Evolutionary conservation across 2,888 invertebrate species (phyloP).

Genomic region (Gnatocerus cornutus): DNA sequence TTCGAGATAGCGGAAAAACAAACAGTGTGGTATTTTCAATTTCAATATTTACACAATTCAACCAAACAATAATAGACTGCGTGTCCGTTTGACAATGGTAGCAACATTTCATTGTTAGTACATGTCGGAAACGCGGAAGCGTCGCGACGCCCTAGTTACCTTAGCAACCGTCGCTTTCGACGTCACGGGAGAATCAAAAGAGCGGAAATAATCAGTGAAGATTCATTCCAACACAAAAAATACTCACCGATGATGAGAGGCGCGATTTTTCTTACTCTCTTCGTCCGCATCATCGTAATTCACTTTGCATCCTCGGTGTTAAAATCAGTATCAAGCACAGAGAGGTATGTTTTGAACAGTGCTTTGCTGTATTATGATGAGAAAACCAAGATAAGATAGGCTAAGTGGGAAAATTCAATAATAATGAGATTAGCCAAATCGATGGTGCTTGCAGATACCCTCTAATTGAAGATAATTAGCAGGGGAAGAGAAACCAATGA

Average conservation of each 20-base stretch:
- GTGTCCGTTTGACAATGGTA: constrained; percentile 31
- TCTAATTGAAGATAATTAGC: too few relatives aligned
- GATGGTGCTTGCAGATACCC: background rate
- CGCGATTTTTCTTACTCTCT: constrained; percentile 24
- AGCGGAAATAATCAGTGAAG: constrained; percentile 32
- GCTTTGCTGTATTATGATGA: background rate
- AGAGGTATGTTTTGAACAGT: background rate
- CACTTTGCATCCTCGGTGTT: too few relatives aligned
- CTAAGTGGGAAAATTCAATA: constrained; percentile 13
- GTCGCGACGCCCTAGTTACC: constrained; percentile 39
- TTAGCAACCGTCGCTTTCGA: constrained; percentile 32
- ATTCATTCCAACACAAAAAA: constrained; percentile 8
- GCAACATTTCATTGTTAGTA: constrained; percentile 36
- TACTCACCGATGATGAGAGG: constrained; percentile 34
- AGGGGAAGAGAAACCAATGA: too few relatives aligned
- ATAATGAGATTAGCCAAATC: constrained; percentile 19
- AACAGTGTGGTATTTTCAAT: constrained; percentile 25
- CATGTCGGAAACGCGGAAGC: constrained; percentile 32
- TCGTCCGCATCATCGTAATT: constrained; percentile 15
- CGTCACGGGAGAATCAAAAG: constrained; percentile 25
- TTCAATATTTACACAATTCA: constrained; percentile 28
- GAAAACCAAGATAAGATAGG: constrained; percentile 9
- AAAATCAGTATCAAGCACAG: too few relatives aligned
- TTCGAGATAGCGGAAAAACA: constrained; percentile 14
- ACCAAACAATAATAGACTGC: constrained; percentile 27